phyloP scores from a whole-genome alignment of 2,888 invertebrate genomes.

The Ametastegia equiseti region DNA sequence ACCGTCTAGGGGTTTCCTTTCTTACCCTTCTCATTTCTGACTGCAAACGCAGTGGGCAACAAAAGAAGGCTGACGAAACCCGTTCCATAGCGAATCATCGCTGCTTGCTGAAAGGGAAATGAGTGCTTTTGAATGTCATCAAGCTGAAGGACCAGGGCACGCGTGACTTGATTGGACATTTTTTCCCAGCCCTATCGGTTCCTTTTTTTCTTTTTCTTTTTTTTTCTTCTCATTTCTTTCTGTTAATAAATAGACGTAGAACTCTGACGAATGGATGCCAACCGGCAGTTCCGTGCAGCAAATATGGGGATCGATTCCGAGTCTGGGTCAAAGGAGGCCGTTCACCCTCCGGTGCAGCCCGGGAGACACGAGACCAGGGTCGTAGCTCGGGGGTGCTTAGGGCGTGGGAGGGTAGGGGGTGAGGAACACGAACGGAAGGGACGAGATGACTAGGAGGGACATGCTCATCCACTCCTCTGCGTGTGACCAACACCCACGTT shows the following conservation, averaged over 20 bases:
- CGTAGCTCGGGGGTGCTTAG: constrained; percentile 69
- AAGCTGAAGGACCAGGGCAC: constrained; percentile 55
- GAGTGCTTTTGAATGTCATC: not conserved
- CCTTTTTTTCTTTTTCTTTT: too few relatives aligned
- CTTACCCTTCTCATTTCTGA: not conserved
- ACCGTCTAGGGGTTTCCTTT: constrained; percentile 36
- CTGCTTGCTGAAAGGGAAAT: not conserved
- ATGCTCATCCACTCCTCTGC: constrained; percentile 61
- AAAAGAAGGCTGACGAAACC: not conserved
- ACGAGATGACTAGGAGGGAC: constrained; percentile 47
- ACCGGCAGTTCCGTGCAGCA: constrained; percentile 60
- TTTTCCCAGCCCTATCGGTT: not conserved
- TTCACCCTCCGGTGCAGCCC: constrained; percentile 74
- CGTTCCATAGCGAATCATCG: not conserved
- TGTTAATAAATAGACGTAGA: not conserved
- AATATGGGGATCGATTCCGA: constrained; percentile 75
- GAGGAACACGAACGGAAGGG: constrained; percentile 19
- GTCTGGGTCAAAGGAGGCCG: constrained; percentile 75
- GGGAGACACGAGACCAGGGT: constrained; percentile 74
- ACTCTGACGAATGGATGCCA: constrained; percentile 42
- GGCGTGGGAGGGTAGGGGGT: constrained; percentile 54
- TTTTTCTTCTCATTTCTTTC: too few relatives aligned
- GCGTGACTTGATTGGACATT: not conserved
- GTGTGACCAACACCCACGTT: constrained; percentile 59
- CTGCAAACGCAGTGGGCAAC: not conserved